These are phyloP conservation scores for Isichthys henryi DNA, from an alignment of 2,113 vertebrate genomes.

Conservation along the genomic window DNA sequence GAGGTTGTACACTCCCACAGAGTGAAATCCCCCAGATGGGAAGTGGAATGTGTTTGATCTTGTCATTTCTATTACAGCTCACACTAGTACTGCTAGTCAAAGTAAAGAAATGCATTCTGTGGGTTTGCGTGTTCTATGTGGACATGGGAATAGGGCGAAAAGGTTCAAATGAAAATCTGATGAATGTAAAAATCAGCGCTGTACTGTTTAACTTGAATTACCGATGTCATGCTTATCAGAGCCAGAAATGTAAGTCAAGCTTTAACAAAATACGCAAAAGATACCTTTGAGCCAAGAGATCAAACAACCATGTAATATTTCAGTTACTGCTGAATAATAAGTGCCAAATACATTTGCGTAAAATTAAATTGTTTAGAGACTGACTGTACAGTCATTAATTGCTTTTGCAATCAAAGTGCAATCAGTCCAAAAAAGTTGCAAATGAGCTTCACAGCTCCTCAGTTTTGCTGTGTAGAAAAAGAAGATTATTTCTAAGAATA, in stretches of 20 bases:
- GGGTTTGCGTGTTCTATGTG: background rate
- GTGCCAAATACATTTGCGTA: background rate
- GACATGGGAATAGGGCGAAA: background rate
- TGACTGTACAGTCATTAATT: background rate
- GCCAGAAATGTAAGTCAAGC: background rate
- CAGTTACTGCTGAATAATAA: background rate
- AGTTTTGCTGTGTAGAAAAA: background rate
- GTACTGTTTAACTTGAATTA: background rate
- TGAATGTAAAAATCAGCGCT: background rate
- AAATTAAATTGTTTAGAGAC: constrained; percentile 6
- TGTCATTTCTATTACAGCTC: background rate
- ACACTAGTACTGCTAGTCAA: background rate
- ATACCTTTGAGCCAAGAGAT: constrained; percentile 6
- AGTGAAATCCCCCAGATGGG: background rate
- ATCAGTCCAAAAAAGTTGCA: background rate
- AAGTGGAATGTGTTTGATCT: background rate
- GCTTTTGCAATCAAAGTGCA: background rate
- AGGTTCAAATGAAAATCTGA: background rate
- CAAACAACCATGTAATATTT: background rate
- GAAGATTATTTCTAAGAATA: background rate
- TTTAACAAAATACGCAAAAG: background rate
- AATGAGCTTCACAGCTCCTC: background rate
- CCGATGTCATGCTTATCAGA: background rate
- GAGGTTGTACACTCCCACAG: background rate
- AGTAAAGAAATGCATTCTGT: background rate